These are phyloP conservation scores for Anguilla marmorata DNA, from an alignment of 2,797 vertebrate species.

Conservation along the genomic window DNA sequence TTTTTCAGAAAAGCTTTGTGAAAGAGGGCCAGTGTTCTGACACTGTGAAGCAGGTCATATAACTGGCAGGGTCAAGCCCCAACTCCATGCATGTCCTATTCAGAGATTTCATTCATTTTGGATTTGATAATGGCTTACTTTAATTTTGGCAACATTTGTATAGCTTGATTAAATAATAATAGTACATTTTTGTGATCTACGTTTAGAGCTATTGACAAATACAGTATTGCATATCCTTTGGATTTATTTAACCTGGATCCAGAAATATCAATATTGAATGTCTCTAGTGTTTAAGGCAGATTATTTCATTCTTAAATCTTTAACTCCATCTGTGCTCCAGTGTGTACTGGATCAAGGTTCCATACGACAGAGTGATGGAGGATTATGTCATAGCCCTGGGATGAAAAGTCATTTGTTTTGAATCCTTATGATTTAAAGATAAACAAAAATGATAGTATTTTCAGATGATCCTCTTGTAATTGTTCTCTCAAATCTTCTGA, in stretches of 20 bases:
- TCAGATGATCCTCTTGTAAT: not conserved
- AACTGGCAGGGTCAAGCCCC: not conserved
- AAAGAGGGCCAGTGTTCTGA: no score
- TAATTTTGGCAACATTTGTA: not conserved
- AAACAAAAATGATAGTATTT: not conserved
- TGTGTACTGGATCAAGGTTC: no score
- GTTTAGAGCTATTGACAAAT: no score
- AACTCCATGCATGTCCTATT: not conserved
- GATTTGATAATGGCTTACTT: not conserved
- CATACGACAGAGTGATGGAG: not conserved
- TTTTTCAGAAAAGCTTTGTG: no score
- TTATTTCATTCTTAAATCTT: not conserved
- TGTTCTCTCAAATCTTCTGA: no score
- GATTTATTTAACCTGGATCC: not conserved
- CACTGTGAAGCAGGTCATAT: no score
- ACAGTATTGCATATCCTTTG: no score
- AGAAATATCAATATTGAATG: not conserved
- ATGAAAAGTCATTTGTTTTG: not conserved
- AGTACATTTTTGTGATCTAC: no score
- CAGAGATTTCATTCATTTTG: not conserved
- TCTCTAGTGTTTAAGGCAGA: not conserved
- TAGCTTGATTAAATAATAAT: no score
- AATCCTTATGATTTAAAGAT: not conserved
- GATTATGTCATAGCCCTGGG: not conserved
- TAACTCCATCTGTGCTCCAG: no score